Conservation (phyloP, 2,888 invertebrate genomes). For the Eustalomyia histrio region DNA sequence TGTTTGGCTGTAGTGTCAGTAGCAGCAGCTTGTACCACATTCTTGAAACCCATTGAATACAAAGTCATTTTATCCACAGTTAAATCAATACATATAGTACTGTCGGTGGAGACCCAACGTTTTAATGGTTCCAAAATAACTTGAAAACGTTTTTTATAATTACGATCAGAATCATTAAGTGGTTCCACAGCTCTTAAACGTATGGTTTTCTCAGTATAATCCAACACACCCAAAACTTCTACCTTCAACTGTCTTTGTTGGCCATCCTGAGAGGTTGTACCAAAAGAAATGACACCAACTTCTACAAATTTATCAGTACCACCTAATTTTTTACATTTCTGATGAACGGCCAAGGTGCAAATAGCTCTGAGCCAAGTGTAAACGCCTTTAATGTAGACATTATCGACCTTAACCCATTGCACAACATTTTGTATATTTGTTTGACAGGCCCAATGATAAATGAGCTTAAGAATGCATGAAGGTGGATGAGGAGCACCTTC, state of each 20-base stretch:
- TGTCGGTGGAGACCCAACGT: constrained; percentile 89
- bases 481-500: constrained; percentile 92
- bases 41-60: constrained; percentile 88
- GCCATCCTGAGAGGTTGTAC: constrained; percentile 90
- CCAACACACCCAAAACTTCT: constrained; percentile 91
- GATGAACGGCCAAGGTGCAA: constrained; percentile 89
- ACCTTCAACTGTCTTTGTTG: constrained; percentile 90
- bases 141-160: constrained; percentile 89
- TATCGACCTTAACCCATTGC: constrained; percentile 92
- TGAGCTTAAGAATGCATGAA: constrained; percentile 88
- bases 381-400: constrained; percentile 84
- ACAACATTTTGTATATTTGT: constrained; percentile 93
- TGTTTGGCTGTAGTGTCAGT: constrained; percentile 80
- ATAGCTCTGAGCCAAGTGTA: constrained; percentile 88
- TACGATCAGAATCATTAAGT: constrained; percentile 87
- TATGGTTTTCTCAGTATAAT: constrained; percentile 86
- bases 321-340: constrained; percentile 87
- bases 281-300: constrained; percentile 91
- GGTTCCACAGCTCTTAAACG: constrained; percentile 92
- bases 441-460: constrained; percentile 96
- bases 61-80: constrained; percentile 91
- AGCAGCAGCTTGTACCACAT: constrained; percentile 84
- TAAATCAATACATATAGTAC: constrained; percentile 88
- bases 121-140: constrained; percentile 90
- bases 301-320: constrained; percentile 86